These are phyloP conservation scores for Crenuchus spilurus DNA, from an alignment of 2,797 vertebrate species.

Conservation along the genomic window DNA sequence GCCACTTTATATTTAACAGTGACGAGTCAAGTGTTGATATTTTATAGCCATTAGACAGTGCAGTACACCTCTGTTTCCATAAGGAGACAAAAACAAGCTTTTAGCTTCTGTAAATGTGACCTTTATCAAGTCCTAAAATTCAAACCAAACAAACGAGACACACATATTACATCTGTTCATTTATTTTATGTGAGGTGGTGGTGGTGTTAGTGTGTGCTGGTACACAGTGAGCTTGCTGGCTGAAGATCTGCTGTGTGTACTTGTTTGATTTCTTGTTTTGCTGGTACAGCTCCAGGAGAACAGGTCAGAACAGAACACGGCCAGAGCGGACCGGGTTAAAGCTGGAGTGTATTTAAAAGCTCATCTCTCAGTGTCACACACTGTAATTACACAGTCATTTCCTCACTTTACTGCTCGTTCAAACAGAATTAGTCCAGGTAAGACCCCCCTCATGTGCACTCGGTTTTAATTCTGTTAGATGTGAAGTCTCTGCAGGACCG, in stretches of 20 bases:
- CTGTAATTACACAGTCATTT: constrained; percentile 1
- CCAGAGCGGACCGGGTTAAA: not conserved
- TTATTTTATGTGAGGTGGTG: too few relatives aligned
- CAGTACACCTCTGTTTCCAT: not conserved
- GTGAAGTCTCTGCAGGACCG: not conserved
- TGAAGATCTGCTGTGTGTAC: not conserved
- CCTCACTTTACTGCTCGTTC: constrained; percentile 3
- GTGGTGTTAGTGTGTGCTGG: too few relatives aligned
- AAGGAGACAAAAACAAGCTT: constrained; percentile 23
- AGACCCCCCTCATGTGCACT: not conserved
- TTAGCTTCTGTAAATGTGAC: constrained; percentile 9
- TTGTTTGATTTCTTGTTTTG: not conserved
- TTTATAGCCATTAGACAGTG: constrained; percentile 19
- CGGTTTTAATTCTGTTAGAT: not conserved
- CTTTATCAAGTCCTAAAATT: not conserved
- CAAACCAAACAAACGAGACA: not conserved
- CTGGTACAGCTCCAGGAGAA: too few relatives aligned
- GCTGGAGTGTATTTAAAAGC: not conserved
- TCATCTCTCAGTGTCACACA: not conserved
- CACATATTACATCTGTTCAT: not conserved
- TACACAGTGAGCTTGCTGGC: too few relatives aligned
- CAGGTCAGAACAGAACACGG: constrained; percentile 8
- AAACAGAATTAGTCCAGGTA: not conserved
- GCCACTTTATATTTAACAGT: constrained; percentile 7
- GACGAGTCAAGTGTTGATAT: constrained; percentile 5